Evolutionary conservation across 2,888 invertebrate species (phyloP), one percentile per base, ranked within the genome.

Genomic region (Serrognathus titanus): DNA sequence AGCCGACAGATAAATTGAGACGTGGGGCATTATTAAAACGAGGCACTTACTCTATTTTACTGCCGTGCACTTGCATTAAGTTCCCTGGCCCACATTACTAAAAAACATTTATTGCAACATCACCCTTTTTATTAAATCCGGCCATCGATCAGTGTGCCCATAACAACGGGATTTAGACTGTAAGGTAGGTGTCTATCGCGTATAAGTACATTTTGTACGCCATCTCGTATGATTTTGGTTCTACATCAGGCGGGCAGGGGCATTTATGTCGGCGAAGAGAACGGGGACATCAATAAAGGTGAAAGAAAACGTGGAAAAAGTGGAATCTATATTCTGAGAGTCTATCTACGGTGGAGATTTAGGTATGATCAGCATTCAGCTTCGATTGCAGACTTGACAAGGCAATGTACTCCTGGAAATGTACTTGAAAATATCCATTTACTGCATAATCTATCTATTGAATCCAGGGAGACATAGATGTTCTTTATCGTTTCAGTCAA

Each of bases 381-480:
- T 65, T 70, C 70, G 69, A 72, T 72, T 71, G 73, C 70, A 70
- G 70, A 68, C 70, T 72, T 73, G 74, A 73, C 73, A 74, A 71
- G 73, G 72, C 73, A 74, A 71, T 74, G 73, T 73, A 74, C 73
- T 73, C 58, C 47, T 50, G 49, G 48, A 57, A 57, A 49, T 53
- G 57, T 57, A 57, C 12, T 66, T 65, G 69, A 63, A 70, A 73
- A 71, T 72, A 72, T 70, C 74, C 72, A 71, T 73, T 73, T 67
- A 65, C 70, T 69, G 72, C 72, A 72, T 72, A 73, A 73, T 74
- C 69, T 71, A 66, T 69, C 70, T 66, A 43, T 43, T 13, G 40
- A 12, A 40, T 12, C 40, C 11, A 5, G 12, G n/a, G 12, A 40
- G 40, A 40, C 40, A 7, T 24, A 24, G 24, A 24, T 24, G 24